Base-by-base conservation (phyloP, 2,113 vertebrate species). In the Sinosuthora webbiana region DNA sequence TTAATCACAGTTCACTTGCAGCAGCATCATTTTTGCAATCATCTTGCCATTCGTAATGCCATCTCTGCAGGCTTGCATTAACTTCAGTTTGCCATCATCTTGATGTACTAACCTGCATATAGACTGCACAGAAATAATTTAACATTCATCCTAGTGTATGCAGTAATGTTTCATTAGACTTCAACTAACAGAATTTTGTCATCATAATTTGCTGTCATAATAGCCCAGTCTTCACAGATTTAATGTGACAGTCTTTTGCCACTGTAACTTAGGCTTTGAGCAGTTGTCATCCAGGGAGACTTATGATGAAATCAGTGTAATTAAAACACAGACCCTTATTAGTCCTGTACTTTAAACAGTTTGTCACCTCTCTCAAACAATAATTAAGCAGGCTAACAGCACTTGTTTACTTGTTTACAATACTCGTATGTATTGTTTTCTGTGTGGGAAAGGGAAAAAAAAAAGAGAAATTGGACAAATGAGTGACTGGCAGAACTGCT, bases 161-260 rank as follows among this genome's bases (percentile, higher is more conserved):
- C 78, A 85, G 68, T 95, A 92, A 96, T 96, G 90, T 97, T 94
- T 97, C 93, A 93, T 97, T 97, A 97, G 93, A 89, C 88, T 95
- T 97, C 92, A 96, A 95, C 94, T 96, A 97, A 96, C 94, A 94
- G 81, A 97, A 91, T 96, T 97, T 93, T 97, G 91, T 96, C 91
- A 97, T 96, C 64, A 65, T 94, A 94, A 96, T 97, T 96, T 88
- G 92, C 92, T 91, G 90, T 94, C 95, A 94, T 95, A 96, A 97
- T 96, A 96, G 90, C 80, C 70, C 57, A 70, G 42, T 93, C 93
- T 96, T 96, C 80, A 67, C 68, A 95, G 81, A 95, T 95, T 91
- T 95, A 96, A 94, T 92, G 64, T 95, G 96, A 75, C 85, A 89
- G 62, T 81, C 76, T 94, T 95, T 95, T 96, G 93, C 90, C 71